These are phyloP conservation scores for Cygnus olor DNA, from an alignment of 2,797 vertebrate species.

Conservation along the genomic window DNA sequence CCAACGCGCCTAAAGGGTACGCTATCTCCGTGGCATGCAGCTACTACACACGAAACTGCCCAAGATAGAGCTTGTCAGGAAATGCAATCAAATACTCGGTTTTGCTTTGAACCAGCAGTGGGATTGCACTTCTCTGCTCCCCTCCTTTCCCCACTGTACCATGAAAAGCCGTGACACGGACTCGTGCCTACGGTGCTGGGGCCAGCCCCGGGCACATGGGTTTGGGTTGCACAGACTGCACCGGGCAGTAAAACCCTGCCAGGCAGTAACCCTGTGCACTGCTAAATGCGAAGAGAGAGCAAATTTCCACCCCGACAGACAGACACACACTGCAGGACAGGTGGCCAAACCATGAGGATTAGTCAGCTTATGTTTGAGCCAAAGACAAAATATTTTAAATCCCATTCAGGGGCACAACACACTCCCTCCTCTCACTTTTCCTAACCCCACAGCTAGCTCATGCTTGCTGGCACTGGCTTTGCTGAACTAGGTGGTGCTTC, in stretches of 20 bases:
- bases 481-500: neutral
- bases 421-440: neutral
- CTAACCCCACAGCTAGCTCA: neutral
- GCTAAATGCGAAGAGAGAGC: neutral
- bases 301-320: neutral
- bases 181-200: neutral
- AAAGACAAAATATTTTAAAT: neutral
- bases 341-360: neutral
- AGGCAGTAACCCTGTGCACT: neutral
- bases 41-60: neutral
- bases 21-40: neutral
- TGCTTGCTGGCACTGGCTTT: neutral
- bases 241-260: too few relatives aligned
- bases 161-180: neutral
- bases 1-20: neutral
- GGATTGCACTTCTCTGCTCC: neutral
- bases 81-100: neutral
- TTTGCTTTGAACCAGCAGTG: neutral
- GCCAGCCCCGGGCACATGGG: neutral
- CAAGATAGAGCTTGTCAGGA: neutral
- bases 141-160: accelerated
- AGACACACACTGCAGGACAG: neutral
- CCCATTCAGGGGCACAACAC: neutral
- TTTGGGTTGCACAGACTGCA: neutral
- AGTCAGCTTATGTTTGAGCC: neutral